Conservation (phyloP, 2,797 vertebrate genomes). For the Pangasius sanitwongsei region DNA sequence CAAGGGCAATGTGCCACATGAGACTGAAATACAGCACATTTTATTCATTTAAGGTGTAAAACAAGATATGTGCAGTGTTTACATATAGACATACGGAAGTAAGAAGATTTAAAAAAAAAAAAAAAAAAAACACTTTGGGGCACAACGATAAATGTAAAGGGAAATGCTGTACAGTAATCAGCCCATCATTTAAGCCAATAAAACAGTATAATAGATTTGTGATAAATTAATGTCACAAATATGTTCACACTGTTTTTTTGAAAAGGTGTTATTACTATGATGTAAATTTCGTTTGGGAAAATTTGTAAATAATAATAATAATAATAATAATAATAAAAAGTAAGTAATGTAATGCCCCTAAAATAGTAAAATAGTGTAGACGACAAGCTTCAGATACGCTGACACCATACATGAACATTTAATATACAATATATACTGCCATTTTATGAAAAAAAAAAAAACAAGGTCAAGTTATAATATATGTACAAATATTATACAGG, state of each 20-base stretch:
- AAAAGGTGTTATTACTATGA: neutral
- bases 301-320: neutral
- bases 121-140: neutral
- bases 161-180: neutral
- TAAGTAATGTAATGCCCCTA: slow-evolving; percentile 21
- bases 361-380: slow-evolving; percentile 58
- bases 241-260: neutral
- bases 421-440: slow-evolving; percentile 65
- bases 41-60: slow-evolving; percentile 28
- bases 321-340: neutral
- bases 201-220: neutral
- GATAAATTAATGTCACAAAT: neutral
- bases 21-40: slow-evolving; percentile 78
- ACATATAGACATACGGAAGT: slow-evolving; percentile 46
- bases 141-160: neutral
- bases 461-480: slow-evolving; percentile 62
- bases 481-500: slow-evolving; percentile 67
- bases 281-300: neutral
- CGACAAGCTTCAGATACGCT: slow-evolving; percentile 48
- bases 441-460: slow-evolving; percentile 64
- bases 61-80: slow-evolving; percentile 47
- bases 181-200: neutral
- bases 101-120: neutral
- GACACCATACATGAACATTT: slow-evolving; percentile 57
- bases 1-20: slow-evolving; percentile 80